These are phyloP conservation scores for Rhinolophus ferrumequinum DNA, from an alignment of 2,113 vertebrate species.

Conservation along the genomic window DNA sequence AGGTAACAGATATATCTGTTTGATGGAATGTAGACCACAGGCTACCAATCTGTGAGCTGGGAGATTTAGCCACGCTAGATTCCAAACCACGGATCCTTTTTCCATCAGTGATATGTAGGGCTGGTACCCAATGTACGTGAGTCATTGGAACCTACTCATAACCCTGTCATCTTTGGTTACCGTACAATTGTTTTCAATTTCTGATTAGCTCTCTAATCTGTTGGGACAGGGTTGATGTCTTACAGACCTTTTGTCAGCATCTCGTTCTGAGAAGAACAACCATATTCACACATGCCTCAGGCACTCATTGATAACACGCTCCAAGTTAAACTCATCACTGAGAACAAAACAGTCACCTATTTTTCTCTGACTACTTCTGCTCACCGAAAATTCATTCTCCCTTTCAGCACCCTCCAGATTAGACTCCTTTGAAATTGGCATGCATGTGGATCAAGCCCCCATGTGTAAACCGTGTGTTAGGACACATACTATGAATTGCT, in stretches of 20 bases:
- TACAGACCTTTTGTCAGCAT: not conserved
- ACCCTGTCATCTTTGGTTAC: not conserved
- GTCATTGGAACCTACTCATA: not conserved
- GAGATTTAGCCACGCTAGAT: not conserved
- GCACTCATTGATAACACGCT: not conserved
- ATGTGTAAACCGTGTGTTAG: not conserved
- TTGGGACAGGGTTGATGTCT: not conserved
- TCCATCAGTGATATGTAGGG: not conserved
- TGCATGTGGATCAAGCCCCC: not conserved
- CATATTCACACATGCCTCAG: not conserved
- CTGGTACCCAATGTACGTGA: not conserved
- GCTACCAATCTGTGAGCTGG: not conserved
- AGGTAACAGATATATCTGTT: not conserved
- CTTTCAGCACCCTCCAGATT: not conserved
- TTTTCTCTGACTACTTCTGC: not conserved
- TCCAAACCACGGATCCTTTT: not conserved
- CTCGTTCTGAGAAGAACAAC: not conserved
- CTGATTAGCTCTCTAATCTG: not conserved
- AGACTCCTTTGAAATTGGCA: not conserved
- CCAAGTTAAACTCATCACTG: not conserved
- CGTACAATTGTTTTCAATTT: not conserved
- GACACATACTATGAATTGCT: not conserved
- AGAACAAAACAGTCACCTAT: not conserved
- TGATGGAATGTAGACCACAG: not conserved
- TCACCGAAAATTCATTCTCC: slow-evolving; percentile 14